Evolutionary conservation across 2,797 vertebrate species (phyloP).

Genomic region (Neosilurus mollespiculum): DNA sequence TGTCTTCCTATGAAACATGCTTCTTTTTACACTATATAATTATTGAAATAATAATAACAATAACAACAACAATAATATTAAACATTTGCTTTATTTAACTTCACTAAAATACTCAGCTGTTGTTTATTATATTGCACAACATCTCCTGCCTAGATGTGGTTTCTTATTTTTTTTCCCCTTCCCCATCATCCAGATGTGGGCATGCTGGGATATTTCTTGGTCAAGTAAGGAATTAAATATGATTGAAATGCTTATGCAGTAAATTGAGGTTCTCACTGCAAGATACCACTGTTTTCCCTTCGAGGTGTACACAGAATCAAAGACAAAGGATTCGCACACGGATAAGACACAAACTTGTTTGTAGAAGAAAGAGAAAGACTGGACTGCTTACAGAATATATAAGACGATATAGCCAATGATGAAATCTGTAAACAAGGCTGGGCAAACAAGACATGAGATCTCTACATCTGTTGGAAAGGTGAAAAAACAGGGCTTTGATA

Average conservation of each 20-base stretch:
- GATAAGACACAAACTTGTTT: constrained; percentile 60
- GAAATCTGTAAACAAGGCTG: constrained; percentile 27
- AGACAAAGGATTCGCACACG: constrained; percentile 56
- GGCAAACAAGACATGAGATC: neutral
- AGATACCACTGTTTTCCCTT: constrained; percentile 40
- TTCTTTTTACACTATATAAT: constrained; percentile 23
- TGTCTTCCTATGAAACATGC: neutral
- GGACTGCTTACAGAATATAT: neutral
- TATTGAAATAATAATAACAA: neutral
- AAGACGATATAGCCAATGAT: constrained; percentile 60
- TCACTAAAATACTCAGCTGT: constrained; percentile 29
- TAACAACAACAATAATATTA: neutral
- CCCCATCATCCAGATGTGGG: constrained; percentile 15
- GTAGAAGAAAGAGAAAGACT: constrained; percentile 51
- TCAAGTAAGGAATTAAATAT: constrained; percentile 27
- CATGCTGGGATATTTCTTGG: constrained; percentile 24
- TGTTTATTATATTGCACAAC: constrained; percentile 33
- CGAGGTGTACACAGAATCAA: constrained; percentile 32
- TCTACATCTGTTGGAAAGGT: neutral
- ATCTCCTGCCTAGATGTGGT: constrained; percentile 38
- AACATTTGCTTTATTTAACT: constrained; percentile 13
- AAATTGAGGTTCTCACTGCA: constrained; percentile 41
- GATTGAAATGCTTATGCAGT: constrained; percentile 18
- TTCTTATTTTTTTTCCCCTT: neutral
- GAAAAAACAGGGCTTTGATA: neutral